Evolutionary conservation across 2,797 vertebrate species (phyloP).

Genomic region (Micropoecilia bifurca): DNA sequence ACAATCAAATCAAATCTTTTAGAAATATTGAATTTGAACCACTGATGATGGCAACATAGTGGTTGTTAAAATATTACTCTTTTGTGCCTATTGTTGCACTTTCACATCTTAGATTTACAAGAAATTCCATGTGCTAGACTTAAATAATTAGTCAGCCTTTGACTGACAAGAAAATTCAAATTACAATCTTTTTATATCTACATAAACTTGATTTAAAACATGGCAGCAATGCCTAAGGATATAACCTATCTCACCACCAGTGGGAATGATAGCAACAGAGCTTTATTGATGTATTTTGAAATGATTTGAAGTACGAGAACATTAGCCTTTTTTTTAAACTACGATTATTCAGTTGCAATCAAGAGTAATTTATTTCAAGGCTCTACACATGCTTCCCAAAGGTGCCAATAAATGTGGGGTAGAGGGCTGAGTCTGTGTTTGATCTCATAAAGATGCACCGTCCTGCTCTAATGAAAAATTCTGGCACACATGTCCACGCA

Average conservation of each 20-base stretch:
- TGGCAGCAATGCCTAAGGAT: background rate
- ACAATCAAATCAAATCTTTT: background rate
- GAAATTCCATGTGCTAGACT: background rate
- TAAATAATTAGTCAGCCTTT: background rate
- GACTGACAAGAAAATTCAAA: background rate
- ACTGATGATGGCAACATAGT: background rate
- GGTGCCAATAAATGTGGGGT: background rate
- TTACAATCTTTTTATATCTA: background rate
- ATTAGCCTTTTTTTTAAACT: background rate
- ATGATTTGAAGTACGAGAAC: background rate
- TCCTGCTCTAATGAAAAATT: background rate
- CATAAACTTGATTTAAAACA: background rate
- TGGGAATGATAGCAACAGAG: no score
- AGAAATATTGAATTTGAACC: background rate
- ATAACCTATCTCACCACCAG: no score
- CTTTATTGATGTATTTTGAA: background rate
- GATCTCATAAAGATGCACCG: background rate
- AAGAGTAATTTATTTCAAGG: background rate
- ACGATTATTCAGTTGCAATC: background rate
- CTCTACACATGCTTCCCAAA: background rate
- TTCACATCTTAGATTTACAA: background rate
- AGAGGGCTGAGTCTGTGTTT: background rate
- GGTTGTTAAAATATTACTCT: background rate
- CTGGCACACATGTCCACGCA: background rate
- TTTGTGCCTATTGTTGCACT: background rate